Evolutionary conservation across 2,113 vertebrate species (phyloP).

Genomic region (Scomber colias): DNA sequence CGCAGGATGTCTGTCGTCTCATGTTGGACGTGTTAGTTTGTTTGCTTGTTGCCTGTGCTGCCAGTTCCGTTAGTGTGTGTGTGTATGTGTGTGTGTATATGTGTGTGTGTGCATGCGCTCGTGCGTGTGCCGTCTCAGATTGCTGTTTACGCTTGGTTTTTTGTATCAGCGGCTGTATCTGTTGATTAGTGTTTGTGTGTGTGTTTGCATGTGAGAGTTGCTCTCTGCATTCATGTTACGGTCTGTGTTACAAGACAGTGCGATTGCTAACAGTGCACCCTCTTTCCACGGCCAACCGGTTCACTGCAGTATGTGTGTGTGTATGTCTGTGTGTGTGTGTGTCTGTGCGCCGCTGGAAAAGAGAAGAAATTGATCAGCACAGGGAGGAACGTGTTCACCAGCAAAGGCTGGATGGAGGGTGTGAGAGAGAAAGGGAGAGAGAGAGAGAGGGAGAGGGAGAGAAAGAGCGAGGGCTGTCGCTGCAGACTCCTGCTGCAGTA

Average conservation of each 20-base stretch:
- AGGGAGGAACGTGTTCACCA: slow-evolving; percentile 78
- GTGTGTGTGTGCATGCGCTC: not conserved
- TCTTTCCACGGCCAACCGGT: slow-evolving; percentile 45
- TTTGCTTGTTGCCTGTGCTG: slow-evolving; percentile 14
- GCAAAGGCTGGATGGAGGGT: slow-evolving; percentile 78
- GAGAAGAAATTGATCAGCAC: slow-evolving; percentile 81
- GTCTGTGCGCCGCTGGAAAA: slow-evolving; percentile 56
- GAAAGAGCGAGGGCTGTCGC: slow-evolving; percentile 76
- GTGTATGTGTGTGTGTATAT: not conserved
- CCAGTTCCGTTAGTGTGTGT: not conserved
- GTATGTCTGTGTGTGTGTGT: slow-evolving; percentile 32
- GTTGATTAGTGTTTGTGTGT: slow-evolving; percentile 22
- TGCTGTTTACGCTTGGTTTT: slow-evolving; percentile 21
- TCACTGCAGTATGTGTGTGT: slow-evolving; percentile 62
- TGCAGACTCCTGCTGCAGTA: slow-evolving; percentile 83
- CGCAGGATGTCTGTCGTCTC: not conserved
- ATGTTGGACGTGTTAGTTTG: slow-evolving; percentile 3
- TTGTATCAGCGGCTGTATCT: slow-evolving; percentile 10
- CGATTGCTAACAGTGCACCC: slow-evolving; percentile 41
- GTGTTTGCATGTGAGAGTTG: slow-evolving; percentile 12
- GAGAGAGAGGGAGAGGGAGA: slow-evolving; percentile 55
- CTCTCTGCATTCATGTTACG: slow-evolving; percentile 23
- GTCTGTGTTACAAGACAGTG: slow-evolving; percentile 20
- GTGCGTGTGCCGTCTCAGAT: slow-evolving; percentile 26
- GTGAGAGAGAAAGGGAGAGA: slow-evolving; percentile 57